These are phyloP conservation scores for Nephrotoma guestfalica DNA, from an alignment of 2,888 invertebrate species.

Conservation along the genomic window DNA sequence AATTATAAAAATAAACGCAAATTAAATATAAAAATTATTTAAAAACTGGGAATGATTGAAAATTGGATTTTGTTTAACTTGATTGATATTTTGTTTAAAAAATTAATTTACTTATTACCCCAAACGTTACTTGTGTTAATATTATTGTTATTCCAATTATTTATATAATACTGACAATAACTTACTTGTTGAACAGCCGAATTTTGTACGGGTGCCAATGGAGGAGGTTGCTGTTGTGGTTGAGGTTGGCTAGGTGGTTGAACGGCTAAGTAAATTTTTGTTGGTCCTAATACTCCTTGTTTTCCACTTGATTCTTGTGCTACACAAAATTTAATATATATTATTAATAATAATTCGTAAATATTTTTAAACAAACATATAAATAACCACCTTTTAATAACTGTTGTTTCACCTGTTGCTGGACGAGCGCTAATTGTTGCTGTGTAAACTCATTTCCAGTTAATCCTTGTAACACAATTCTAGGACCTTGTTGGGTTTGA, in stretches of 20 bases:
- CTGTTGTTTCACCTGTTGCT: constrained; percentile 82
- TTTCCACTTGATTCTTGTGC: constrained; percentile 79
- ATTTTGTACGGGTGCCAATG: constrained; percentile 36
- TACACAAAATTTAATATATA: constrained; percentile 20
- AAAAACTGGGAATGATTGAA: background rate
- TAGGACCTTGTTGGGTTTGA: constrained; percentile 69
- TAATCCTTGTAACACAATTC: constrained; percentile 72
- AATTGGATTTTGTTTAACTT: background rate
- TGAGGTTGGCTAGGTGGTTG: constrained; percentile 43
- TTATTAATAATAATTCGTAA: constrained; percentile 10
- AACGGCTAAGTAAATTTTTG: constrained; percentile 73
- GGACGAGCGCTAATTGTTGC: constrained; percentile 66
- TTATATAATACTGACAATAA: constrained; percentile 21
- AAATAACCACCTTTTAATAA: constrained; percentile 54
- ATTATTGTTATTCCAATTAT: constrained; percentile 3
- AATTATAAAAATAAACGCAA: background rate
- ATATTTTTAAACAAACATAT: background rate
- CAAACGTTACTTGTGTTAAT: background rate
- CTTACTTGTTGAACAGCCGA: constrained; percentile 32
- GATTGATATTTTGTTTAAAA: background rate
- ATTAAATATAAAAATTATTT: background rate
- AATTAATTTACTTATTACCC: constrained; percentile 1
- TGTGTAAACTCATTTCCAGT: constrained; percentile 71
- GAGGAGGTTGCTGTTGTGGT: constrained; percentile 33
- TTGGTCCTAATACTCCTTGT: constrained; percentile 70